phyloP scores from a whole-genome alignment of 1,140 invertebrate genomes.

The Tetramorium simillimum region DNA sequence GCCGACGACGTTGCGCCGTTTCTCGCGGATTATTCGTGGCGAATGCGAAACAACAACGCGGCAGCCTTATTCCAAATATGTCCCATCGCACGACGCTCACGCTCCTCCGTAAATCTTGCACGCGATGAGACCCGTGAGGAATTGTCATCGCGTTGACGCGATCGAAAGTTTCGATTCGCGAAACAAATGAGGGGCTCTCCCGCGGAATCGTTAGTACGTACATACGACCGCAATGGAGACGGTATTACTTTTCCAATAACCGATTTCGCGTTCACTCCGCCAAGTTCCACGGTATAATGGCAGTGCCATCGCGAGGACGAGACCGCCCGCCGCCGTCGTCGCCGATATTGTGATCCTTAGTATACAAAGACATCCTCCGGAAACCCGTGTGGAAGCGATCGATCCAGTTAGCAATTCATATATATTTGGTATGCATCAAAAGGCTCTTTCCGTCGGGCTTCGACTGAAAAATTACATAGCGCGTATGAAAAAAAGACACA shows the following conservation, averaged over 20 bases:
- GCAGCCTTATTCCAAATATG: not conserved
- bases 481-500: not conserved
- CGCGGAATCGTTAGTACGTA: not conserved
- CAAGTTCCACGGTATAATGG: conserved; percentile 23
- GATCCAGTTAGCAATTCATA: conserved; percentile 13
- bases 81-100: not conserved
- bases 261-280: conserved; percentile 12
- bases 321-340: not conserved
- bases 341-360: not conserved
- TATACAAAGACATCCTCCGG: conserved; percentile 1
- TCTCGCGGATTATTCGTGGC: not conserved
- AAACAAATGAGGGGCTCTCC: conserved; percentile 1
- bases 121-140: not conserved
- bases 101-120: not conserved
- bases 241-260: conserved; percentile 45
- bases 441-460: not conserved
- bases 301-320: not conserved
- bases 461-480: not conserved
- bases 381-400: not conserved
- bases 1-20: not conserved
- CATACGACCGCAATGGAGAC: not conserved
- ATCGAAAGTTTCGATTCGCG: conserved; percentile 23
- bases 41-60: conserved; percentile 6
- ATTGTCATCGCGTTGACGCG: conserved; percentile 1
- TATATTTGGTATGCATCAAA: not conserved